phyloP scores from a whole-genome alignment of 2,113 vertebrate species.

The Indicator indicator region DNA sequence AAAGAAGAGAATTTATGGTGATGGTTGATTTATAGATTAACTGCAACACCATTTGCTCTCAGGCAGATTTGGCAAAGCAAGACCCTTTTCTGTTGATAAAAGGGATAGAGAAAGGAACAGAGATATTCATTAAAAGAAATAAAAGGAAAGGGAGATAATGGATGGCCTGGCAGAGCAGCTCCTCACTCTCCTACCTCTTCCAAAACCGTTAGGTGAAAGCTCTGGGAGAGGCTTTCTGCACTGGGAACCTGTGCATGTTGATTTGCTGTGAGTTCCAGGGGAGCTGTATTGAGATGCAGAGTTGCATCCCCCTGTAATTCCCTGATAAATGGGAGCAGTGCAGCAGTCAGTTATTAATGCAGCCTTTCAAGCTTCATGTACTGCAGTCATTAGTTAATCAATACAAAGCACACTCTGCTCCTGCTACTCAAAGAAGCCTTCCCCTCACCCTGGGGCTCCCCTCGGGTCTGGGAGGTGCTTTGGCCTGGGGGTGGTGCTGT shows the following conservation, averaged over 20 bases:
- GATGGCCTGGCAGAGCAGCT: slow-evolving; percentile 21
- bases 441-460: background rate
- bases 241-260: background rate
- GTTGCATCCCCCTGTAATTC: slow-evolving; percentile 42
- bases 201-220: background rate
- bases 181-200: background rate
- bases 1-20: slow-evolving; percentile 60
- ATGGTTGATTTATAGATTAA: slow-evolving; percentile 62
- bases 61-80: slow-evolving; percentile 61
- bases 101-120: slow-evolving; percentile 18
- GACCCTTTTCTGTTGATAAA: slow-evolving; percentile 49
- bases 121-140: slow-evolving; percentile 43
- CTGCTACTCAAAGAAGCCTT: background rate
- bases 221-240: background rate
- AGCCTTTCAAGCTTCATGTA: slow-evolving; percentile 39
- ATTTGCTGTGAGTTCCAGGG: background rate
- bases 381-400: slow-evolving; percentile 63
- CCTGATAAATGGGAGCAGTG: slow-evolving; percentile 16
- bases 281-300: slow-evolving; percentile 26
- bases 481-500: background rate
- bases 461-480: too few relatives aligned
- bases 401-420: background rate
- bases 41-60: slow-evolving; percentile 47
- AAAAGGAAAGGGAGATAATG: slow-evolving; percentile 35
- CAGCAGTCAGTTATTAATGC: slow-evolving; percentile 40